phyloP scores from a whole-genome alignment of 2,797 vertebrate species.

The Lagodon rhomboides region DNA sequence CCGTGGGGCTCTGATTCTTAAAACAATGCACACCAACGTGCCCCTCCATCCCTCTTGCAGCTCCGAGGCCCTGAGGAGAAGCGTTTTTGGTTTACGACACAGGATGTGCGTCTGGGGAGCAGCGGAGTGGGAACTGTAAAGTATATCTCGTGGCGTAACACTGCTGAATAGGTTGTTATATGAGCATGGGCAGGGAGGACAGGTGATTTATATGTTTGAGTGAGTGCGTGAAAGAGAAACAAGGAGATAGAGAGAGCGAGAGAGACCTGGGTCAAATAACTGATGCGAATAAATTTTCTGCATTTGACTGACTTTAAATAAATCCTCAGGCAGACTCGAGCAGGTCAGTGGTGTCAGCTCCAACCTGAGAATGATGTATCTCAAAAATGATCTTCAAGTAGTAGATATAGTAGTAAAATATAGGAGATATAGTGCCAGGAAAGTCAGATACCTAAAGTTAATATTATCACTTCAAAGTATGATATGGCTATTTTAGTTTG shows the following conservation, averaged over 20 bases:
- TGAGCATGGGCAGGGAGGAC: constrained; percentile 31
- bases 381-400: too few species aligned
- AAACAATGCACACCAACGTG: constrained; percentile 63
- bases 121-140: constrained; percentile 42
- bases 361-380: too few species aligned
- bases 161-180: constrained; percentile 42
- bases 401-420: neutral
- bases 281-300: constrained; percentile 21
- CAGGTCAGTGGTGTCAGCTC: too few species aligned
- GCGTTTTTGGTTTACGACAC: constrained; percentile 40
- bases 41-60: constrained; percentile 19
- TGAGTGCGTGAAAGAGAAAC: constrained; percentile 1
- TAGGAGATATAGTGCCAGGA: too few species aligned
- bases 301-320: neutral
- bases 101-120: constrained; percentile 52
- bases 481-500: neutral
- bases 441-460: neutral
- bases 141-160: constrained; percentile 30
- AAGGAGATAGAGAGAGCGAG: neutral
- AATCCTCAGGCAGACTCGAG: neutral
- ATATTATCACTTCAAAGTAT: neutral
- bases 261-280: constrained; percentile 21
- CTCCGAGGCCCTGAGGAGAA: constrained; percentile 41
- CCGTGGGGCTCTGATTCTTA: constrained; percentile 52
- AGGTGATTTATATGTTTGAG: constrained; percentile 12